phyloP scores from a whole-genome alignment of 2,113 vertebrate species.

The Vicugna pacos region DNA sequence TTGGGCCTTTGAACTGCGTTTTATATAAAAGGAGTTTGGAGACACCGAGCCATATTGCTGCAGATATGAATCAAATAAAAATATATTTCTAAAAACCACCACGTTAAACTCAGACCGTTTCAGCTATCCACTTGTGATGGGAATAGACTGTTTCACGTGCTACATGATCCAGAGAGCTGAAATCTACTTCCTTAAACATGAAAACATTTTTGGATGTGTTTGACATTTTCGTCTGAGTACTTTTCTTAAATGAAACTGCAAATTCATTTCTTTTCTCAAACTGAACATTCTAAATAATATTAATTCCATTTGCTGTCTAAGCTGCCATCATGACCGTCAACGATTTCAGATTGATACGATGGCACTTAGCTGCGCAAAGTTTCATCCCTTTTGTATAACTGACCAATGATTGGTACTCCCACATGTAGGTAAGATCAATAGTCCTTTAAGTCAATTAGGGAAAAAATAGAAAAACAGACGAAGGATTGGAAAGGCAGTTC shows the following conservation, averaged over 20 bases:
- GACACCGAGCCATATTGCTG: neutral
- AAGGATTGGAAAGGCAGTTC: neutral
- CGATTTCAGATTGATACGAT: neutral
- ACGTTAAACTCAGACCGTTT: neutral
- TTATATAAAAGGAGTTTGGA: slow-evolving; percentile 12
- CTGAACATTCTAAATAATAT: neutral
- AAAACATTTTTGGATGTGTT: slow-evolving; percentile 29
- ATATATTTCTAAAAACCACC: neutral
- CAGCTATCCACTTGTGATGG: neutral
- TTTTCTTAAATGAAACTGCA: slow-evolving; percentile 43
- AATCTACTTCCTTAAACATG: neutral
- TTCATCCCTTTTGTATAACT: neutral
- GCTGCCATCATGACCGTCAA: neutral
- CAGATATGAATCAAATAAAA: slow-evolving; percentile 42
- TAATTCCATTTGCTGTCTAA: neutral
- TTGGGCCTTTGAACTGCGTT: neutral
- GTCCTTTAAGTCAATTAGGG: neutral
- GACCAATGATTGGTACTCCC: neutral
- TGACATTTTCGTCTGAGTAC: neutral
- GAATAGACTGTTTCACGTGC: neutral
- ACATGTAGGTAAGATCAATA: neutral
- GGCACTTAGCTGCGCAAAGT: neutral
- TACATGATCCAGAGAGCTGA: slow-evolving; percentile 23
- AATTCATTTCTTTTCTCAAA: neutral
- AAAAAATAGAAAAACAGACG: neutral